Evolutionary conservation across 1,140 invertebrate species (phyloP).

Genomic region (Gyrodactylus salaris): DNA sequence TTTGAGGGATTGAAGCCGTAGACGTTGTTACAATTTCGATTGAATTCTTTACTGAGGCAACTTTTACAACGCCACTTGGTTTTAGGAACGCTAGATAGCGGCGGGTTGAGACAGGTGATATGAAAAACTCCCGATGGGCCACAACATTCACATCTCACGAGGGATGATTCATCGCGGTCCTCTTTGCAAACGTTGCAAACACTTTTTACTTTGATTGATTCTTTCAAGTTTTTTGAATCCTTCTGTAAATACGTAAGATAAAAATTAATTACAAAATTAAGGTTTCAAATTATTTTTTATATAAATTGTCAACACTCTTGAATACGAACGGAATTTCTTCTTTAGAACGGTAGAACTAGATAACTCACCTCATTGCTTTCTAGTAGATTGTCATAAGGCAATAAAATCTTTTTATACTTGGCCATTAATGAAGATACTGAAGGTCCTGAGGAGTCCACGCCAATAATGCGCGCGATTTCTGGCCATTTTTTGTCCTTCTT

Average conservation of each 20-base stretch:
- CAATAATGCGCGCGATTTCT: neutral
- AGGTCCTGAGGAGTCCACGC: neutral
- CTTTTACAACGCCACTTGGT: slow-evolving; percentile 41
- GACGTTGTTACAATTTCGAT: slow-evolving; percentile 27
- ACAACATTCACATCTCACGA: neutral
- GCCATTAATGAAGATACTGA: neutral
- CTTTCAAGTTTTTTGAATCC: neutral
- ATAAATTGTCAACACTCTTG: too few relatives aligned
- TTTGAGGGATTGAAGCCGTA: slow-evolving; percentile 90
- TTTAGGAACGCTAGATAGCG: slow-evolving; percentile 50
- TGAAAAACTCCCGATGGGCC: slow-evolving; percentile 97
- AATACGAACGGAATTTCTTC: too few relatives aligned
- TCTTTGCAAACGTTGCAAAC: neutral
- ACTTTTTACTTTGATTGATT: neutral
- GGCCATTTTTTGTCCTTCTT: neutral
- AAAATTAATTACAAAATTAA: neutral
- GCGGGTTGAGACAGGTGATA: slow-evolving; percentile 84
- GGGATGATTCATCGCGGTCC: neutral
- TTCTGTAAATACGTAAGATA: neutral
- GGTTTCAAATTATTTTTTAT: too few relatives aligned
- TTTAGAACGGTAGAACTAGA: too few relatives aligned
- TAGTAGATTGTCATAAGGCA: neutral
- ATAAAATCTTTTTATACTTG: neutral
- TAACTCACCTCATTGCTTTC: neutral
- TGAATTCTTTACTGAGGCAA: slow-evolving; percentile 25